A percentile compares a stretch with the other conserved stretches of the same genome.
phyloP scores from a whole-genome alignment of 2,797 vertebrate genomes.

The Caiman crocodilus region DNA sequence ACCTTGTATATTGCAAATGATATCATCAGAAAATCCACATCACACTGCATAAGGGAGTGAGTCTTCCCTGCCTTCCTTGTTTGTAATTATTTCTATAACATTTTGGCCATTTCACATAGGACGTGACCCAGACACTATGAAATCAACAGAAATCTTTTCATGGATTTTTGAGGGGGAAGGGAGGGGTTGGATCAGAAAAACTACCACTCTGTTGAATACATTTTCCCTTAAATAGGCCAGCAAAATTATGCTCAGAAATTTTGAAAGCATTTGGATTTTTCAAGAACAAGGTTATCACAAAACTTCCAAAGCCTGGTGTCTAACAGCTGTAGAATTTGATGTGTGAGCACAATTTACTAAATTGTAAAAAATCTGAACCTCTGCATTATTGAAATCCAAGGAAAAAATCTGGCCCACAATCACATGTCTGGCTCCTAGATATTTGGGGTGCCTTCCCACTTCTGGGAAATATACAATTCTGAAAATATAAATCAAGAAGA shows the following conservation, averaged over 20 bases:
- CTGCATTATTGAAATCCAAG: background rate
- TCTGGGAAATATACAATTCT: background rate
- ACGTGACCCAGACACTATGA: background rate
- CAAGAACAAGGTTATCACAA: background rate
- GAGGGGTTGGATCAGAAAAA: background rate
- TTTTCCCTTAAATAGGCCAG: background rate
- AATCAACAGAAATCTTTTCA: background rate
- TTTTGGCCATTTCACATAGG: background rate
- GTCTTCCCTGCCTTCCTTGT: background rate
- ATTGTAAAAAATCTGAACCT: background rate
- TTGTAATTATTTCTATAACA: background rate
- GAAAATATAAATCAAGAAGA: slow-evolving; percentile 22
- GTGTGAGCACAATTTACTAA: background rate
- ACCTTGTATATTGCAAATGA: too few relatives aligned
- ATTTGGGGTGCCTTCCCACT: background rate
- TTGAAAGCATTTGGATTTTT: background rate
- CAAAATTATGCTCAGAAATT: accelerated
- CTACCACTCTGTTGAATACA: background rate
- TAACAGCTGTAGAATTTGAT: background rate
- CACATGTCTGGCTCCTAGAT: background rate
- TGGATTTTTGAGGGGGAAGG: background rate
- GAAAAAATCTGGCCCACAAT: background rate
- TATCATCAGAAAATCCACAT: background rate
- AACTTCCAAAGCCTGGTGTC: background rate
- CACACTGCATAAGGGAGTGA: background rate